Evolutionary conservation across 1,140 invertebrate species (phyloP), one percentile per base, ranked within the genome.

Genomic region (Drosophila saltans): DNA sequence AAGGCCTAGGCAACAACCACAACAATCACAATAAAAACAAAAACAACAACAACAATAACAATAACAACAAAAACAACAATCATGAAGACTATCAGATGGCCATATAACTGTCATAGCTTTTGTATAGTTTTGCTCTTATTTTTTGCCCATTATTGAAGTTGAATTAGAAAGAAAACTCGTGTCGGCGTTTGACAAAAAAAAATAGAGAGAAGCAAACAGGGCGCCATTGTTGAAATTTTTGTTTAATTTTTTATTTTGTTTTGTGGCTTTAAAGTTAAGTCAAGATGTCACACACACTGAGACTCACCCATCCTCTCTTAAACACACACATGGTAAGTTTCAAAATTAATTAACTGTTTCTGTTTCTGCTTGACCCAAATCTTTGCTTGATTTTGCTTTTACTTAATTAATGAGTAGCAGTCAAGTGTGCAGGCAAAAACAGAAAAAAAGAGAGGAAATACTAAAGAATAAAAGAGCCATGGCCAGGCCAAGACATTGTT

Each of bases 341-440:
- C 61, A 65, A 83, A 83, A 83, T 88, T 88, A 88, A 88, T 88
- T 88, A 88, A 88, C 80, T 70, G 69, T 74, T 36, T 88, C 83
- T 69, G 66, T 45, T 83, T 66, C 80, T 67, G 65, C 67, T 73
- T 86, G 80, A 82, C 83, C 80, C 71, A 73, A 72, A 78, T 80
- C 72, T 65, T 72, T 69, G 70, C 83, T 82, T 88, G 80, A 88
- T 88, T 88, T 64, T 80, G 80, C 72, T 81, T 70, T 84, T 78
- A 78, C 77, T 88, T 89, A 89, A 88, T 88, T 88, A 88, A 88
- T 84, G 84, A 52, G 45, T 52, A 88, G 84, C 84, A 84, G 80
- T 89, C 80, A 77, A 89, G 84, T 80, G 77, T 78, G 66, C 59
- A 71, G 63, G 59, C 16, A 21, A 43, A 36, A 36, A 30, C 28